A percentile compares a stretch with the other conserved stretches of the same genome.
Evolutionary conservation across 1,140 invertebrate genomes (phyloP).

Genomic region (Drosophila bifasciata): DNA sequence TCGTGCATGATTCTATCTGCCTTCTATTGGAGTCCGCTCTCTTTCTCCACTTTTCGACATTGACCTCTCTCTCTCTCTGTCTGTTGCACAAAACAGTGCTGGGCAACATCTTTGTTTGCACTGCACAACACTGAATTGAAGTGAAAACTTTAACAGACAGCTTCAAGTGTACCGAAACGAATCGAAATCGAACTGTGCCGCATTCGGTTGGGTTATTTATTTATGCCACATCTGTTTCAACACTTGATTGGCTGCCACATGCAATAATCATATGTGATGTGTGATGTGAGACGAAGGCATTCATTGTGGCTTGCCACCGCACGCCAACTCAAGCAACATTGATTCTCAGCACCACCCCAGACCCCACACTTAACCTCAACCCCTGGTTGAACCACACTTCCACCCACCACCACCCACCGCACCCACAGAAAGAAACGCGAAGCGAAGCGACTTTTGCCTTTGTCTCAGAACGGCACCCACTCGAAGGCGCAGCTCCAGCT

Average conservation of each 20-base stretch:
- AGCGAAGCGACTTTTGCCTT: no score
- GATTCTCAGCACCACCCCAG: background rate
- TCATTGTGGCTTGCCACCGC: slow-evolving; percentile 2
- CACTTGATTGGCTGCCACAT: slow-evolving; percentile 27
- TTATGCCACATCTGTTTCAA: background rate
- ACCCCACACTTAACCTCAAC: background rate
- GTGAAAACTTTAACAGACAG: no score
- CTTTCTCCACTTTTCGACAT: no score
- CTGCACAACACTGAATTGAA: no score
- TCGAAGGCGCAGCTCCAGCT: slow-evolving; percentile 51
- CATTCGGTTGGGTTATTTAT: no score
- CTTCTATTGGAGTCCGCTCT: no score
- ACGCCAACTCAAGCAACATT: background rate
- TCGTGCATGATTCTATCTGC: no score
- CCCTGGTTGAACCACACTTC: no score
- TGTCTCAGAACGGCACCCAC: slow-evolving; percentile 40
- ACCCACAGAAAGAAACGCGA: slow-evolving; percentile 2
- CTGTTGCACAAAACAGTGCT: no score
- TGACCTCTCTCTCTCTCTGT: no score
- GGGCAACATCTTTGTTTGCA: no score
- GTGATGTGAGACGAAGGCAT: slow-evolving; percentile 1
- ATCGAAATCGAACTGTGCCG: slow-evolving; percentile 5
- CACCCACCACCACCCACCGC: slow-evolving; percentile 2
- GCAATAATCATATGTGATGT: slow-evolving; percentile 15
- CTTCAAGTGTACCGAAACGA: background rate